Evolutionary conservation across 2,113 vertebrate species (phyloP).

Genomic region (Anseranas semipalmata): DNA sequence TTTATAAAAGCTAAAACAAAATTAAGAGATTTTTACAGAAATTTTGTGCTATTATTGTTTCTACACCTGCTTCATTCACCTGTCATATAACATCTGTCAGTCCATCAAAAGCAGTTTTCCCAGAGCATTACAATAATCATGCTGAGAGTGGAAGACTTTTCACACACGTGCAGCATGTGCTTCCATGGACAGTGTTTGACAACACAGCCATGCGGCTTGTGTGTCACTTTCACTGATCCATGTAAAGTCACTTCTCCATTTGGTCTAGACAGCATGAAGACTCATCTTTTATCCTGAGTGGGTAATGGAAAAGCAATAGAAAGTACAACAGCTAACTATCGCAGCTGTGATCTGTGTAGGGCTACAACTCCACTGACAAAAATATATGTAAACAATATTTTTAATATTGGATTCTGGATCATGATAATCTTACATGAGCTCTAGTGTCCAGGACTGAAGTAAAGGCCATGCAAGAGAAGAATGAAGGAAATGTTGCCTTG

Average conservation of each 20-base stretch:
- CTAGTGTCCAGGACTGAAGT: not conserved
- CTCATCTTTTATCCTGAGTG: not conserved
- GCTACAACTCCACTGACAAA: not conserved
- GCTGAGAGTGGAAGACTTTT: not conserved
- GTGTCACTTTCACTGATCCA: not conserved
- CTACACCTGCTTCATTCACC: not conserved
- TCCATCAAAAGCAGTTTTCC: not conserved
- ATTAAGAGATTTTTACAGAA: not conserved
- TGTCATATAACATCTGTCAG: not conserved
- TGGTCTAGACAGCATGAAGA: not conserved
- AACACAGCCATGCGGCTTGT: rapidly evolving
- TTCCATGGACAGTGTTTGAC: not conserved
- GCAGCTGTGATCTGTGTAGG: not conserved
- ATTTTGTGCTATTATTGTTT: not conserved
- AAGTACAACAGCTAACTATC: not conserved
- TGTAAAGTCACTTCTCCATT: not conserved
- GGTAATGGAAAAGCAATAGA: not conserved
- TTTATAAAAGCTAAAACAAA: not conserved
- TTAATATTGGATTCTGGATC: not conserved
- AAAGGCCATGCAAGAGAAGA: not conserved
- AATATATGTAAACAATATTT: not conserved
- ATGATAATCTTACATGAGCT: not conserved
- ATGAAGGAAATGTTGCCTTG: not conserved
- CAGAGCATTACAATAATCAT: not conserved
- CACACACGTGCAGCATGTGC: not conserved